Percentiles rank a stretch among this genome's conserved stretches.
Evolutionary conservation across 2,797 vertebrate genomes (phyloP).

Genomic region (Danio albolineatus): DNA sequence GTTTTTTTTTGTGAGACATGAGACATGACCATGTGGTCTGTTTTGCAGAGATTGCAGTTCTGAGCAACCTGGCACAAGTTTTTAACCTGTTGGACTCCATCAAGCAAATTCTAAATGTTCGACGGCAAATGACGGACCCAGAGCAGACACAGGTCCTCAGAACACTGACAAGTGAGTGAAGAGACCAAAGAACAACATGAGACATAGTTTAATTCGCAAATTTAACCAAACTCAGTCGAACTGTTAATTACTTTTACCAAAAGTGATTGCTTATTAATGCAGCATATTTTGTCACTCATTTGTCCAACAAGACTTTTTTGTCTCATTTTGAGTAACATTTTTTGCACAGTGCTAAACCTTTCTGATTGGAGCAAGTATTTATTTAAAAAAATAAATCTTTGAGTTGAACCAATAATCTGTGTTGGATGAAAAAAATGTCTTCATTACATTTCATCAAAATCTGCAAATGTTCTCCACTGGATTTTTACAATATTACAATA

Average conservation of each 20-base stretch:
- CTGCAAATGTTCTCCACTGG: too few species aligned
- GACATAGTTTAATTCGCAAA: neutral
- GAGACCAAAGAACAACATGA: neutral
- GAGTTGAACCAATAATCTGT: too few species aligned
- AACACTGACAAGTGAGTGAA: conserved; percentile 83
- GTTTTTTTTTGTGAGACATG: neutral
- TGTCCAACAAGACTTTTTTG: neutral
- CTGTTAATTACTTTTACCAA: too few species aligned
- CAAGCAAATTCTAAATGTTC: conserved; percentile 90
- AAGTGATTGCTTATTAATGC: neutral
- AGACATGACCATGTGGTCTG: conserved; percentile 21
- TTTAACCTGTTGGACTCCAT: conserved; percentile 93
- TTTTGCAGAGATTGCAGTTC: conserved; percentile 91
- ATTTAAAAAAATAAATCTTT: too few species aligned
- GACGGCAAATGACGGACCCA: conserved; percentile 87
- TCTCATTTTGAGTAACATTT: neutral
- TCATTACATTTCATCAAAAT: too few species aligned
- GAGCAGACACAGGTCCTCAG: conserved; percentile 89
- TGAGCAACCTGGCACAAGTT: conserved; percentile 94
- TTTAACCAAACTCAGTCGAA: too few species aligned
- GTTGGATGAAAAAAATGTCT: too few species aligned
- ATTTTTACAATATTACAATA: too few species aligned
- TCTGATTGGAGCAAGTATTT: neutral
- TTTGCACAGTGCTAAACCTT: neutral
- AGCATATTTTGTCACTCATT: too few species aligned